A percentile compares a stretch with the other conserved stretches of the same genome.
Evolutionary conservation across 2,797 vertebrate species (phyloP).

Genomic region (Psittacula echo): DNA sequence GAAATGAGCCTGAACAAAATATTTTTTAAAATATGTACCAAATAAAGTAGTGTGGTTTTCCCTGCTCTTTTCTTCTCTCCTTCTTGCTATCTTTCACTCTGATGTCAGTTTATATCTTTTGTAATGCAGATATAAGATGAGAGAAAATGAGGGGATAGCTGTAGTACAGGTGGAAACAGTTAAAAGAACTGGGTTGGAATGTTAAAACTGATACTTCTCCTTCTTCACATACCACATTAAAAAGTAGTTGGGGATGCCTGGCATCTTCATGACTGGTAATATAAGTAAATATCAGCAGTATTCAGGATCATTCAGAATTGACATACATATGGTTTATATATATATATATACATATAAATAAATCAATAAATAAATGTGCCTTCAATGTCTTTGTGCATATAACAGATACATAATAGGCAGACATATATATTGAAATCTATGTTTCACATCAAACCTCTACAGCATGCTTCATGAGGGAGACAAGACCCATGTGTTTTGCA

Average conservation of each 20-base stretch:
- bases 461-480: conserved; percentile 92
- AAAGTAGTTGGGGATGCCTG: conserved; percentile 64
- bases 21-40: conserved; percentile 1
- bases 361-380: neutral
- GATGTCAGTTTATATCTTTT: conserved; percentile 43
- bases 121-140: conserved; percentile 9
- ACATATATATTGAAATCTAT: conserved; percentile 77
- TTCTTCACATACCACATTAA: conserved; percentile 64
- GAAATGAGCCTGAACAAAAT: conserved; percentile 35
- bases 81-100: neutral
- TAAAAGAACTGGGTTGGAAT: conserved; percentile 70
- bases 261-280: conserved; percentile 63
- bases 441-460: conserved; percentile 88
- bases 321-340: conserved; percentile 51
- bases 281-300: conserved; percentile 55
- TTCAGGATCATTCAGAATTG: conserved; percentile 45
- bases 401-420: conserved; percentile 62
- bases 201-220: conserved; percentile 71
- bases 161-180: conserved; percentile 71
- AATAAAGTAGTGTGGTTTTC: neutral
- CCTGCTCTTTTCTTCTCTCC: conserved; percentile 5
- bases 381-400: conserved; percentile 28
- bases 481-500: conserved; percentile 93
- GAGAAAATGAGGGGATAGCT: conserved; percentile 18
- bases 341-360: neutral